Evolutionary conservation across 2,113 vertebrate species (phyloP).

Genomic region (Bambusicola thoracicus): DNA sequence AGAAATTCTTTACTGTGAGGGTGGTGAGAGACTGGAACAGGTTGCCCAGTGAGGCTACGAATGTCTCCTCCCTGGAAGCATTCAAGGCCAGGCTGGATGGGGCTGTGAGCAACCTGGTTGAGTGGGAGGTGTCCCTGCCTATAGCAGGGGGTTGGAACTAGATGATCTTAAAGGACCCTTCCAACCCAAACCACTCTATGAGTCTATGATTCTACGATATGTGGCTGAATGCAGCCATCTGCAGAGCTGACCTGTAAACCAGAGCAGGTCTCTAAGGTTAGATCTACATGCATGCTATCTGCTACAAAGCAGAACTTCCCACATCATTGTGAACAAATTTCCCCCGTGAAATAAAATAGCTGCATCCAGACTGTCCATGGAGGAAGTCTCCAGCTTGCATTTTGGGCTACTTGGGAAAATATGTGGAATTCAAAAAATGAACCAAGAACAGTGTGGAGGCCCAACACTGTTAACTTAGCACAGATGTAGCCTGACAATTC

Average conservation of each 20-base stretch:
- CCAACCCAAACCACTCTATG: too few relatives aligned
- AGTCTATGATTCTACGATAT: too few relatives aligned
- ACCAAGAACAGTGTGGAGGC: background rate
- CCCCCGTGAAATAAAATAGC: background rate
- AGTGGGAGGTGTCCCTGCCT: too few relatives aligned
- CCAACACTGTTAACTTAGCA: background rate
- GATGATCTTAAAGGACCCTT: too few relatives aligned
- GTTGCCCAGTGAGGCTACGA: too few relatives aligned
- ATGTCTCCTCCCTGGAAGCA: too few relatives aligned
- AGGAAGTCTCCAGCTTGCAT: background rate
- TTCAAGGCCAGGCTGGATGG: too few relatives aligned
- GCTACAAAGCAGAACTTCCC: background rate
- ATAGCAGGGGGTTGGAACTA: too few relatives aligned
- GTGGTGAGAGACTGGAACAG: too few relatives aligned
- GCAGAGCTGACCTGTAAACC: background rate
- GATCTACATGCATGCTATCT: background rate
- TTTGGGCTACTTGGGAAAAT: background rate
- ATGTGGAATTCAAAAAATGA: background rate
- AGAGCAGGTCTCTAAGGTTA: background rate
- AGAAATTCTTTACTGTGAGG: too few relatives aligned
- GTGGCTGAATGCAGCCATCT: background rate
- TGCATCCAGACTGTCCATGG: background rate
- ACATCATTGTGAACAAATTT: background rate
- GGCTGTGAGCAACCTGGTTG: too few relatives aligned
- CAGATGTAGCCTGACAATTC: background rate